Base-by-base conservation (phyloP, 2,113 vertebrate species). In the Chrysemys picta region DNA sequence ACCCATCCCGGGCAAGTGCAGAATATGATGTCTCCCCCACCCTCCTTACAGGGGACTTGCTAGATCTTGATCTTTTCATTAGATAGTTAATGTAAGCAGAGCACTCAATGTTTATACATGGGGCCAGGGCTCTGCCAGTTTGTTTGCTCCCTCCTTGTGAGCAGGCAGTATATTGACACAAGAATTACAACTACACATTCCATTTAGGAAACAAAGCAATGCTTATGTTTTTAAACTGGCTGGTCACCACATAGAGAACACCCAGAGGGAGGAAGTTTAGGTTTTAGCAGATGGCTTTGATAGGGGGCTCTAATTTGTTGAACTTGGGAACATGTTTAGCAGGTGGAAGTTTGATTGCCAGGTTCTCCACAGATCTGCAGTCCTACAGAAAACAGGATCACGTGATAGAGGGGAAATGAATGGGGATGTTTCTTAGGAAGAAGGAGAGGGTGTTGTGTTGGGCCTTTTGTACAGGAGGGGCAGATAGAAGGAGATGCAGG, bases 71-170 rank as follows among this genome's bases (percentile, higher is more conserved):
- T 90, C 56, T 62, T 38, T 49, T 3, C 75, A 50, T 88, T 62
- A 94, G 85, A 62, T 92, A 38, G 72, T 62, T 82, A 0, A 85
- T 91, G 72, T 72, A 95, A 96, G 95, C 93, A 91, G 52, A 2
- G 11, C 52, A 82, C 82, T 1, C n/a, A 54, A 1, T 96, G 90
- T 97, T 97, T 95, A 95, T 95, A 87, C 78, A 76, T 1, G 0
- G 42, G 72, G 80, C 87, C 72, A 54, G 56, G 81, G 8, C 89
- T 90, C 87, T 89, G 89, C 84, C 92, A 35, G 1, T 95, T 92
- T 84, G 62, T 19, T 83, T 91, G 22, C 62, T 89, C 17, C 19
- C 35, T 29, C 25, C 49, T 38, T 86, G 85, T 78, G 94, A 84
- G 21, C 52, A 86, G 81, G 29, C 94, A 86, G 49, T 80, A 92